Percentiles rank a stretch among this genome's conserved stretches.
Evolutionary conservation across 2,113 vertebrate species (phyloP).

Genomic region (Leiothrix lutea): DNA sequence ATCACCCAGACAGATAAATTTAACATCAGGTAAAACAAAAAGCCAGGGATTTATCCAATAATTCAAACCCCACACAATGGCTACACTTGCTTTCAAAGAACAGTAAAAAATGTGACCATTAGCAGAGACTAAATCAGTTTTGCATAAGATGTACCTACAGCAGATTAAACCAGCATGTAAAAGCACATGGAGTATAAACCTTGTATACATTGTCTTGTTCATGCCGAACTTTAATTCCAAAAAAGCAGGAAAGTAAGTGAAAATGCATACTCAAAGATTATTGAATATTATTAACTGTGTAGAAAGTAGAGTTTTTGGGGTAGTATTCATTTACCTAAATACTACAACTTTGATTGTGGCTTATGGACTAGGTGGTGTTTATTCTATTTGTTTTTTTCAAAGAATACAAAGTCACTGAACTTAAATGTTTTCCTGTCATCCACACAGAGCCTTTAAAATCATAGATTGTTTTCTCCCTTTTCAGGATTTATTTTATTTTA

Average conservation of each 20-base stretch:
- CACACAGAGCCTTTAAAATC: neutral
- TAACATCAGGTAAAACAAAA: neutral
- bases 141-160: neutral
- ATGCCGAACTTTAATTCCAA: neutral
- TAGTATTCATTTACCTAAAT: neutral
- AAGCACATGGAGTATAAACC: neutral
- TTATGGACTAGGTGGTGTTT: neutral
- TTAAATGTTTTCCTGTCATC: neutral
- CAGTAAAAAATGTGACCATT: neutral
- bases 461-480: neutral
- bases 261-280: neutral
- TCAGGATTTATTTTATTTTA: neutral
- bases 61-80: neutral
- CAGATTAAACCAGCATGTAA: neutral
- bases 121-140: neutral
- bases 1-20: neutral
- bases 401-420: neutral
- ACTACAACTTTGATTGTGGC: neutral
- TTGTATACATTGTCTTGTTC: neutral
- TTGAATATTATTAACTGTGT: neutral
- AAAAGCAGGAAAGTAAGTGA: neutral
- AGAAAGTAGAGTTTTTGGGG: neutral
- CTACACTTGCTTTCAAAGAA: neutral
- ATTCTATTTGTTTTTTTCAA: neutral
- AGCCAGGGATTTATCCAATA: neutral